These are phyloP conservation scores for Sminthurides bifidus DNA, from an alignment of 1,140 invertebrate species.

Conservation along the genomic window DNA sequence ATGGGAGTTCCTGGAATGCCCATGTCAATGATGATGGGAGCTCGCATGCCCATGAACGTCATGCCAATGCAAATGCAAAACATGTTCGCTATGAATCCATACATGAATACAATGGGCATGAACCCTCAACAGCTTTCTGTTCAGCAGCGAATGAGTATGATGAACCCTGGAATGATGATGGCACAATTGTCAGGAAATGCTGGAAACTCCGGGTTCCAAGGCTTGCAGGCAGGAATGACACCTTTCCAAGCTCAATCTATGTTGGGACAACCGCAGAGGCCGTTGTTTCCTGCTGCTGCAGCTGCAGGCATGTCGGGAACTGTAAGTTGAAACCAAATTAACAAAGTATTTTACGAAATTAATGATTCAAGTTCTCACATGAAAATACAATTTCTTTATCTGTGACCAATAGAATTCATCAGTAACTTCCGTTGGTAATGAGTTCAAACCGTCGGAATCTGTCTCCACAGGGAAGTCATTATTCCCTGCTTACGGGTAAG, in stretches of 20 bases:
- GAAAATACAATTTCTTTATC: too few relatives aligned
- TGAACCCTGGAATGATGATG: slow-evolving; percentile 42
- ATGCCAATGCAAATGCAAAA: slow-evolving; percentile 18
- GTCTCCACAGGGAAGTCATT: too few relatives aligned
- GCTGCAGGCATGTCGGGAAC: slow-evolving; percentile 37
- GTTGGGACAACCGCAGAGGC: slow-evolving; percentile 38
- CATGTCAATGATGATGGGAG: slow-evolving; percentile 5
- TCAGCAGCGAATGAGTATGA: slow-evolving; percentile 13
- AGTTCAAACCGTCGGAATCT: slow-evolving; percentile 12
- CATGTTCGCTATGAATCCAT: slow-evolving; percentile 17
- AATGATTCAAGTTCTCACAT: too few relatives aligned
- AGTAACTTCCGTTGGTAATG: slow-evolving; percentile 9
- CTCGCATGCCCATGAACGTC: slow-evolving; percentile 4
- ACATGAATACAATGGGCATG: slow-evolving; percentile 32
- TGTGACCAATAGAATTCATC: not conserved
- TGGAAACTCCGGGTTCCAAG: slow-evolving; percentile 14
- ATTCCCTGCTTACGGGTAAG: slow-evolving; percentile 63
- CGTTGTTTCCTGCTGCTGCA: slow-evolving; percentile 65
- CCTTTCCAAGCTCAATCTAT: too few relatives aligned
- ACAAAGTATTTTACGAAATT: too few relatives aligned
- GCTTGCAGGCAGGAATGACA: too few relatives aligned
- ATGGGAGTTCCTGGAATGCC: not conserved
- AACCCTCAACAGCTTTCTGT: slow-evolving; percentile 8
- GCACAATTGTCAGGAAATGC: slow-evolving; percentile 33
- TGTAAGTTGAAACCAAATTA: not conserved